These are phyloP conservation scores for Rhizomys pruinosus DNA, from an alignment of 2,113 vertebrate species.

Conservation along the genomic window DNA sequence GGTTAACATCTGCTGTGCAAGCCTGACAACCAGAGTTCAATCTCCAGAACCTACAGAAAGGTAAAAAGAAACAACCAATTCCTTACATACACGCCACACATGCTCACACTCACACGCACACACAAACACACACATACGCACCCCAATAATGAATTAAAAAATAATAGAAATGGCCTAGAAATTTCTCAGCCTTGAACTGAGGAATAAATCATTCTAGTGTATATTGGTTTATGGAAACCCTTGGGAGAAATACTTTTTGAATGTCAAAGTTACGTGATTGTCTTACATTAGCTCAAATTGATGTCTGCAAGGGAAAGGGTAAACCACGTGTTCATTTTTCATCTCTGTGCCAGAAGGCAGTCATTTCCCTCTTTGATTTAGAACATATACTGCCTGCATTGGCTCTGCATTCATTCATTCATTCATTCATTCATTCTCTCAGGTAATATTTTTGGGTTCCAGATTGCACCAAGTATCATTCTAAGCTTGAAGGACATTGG, in stretches of 20 bases:
- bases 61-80: neutral
- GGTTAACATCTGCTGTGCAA: too few relatives aligned
- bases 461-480: accelerated
- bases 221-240: neutral
- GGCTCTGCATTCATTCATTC: accelerated
- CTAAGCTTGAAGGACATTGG: neutral
- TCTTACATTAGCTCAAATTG: neutral
- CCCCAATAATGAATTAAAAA: too few relatives aligned
- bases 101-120: neutral
- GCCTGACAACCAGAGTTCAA: neutral
- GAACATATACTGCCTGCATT: accelerated
- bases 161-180: neutral
- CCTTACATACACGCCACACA: neutral
- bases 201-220: neutral
- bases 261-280: neutral
- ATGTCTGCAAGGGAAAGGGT: neutral
- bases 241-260: neutral
- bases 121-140: neutral
- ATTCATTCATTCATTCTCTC: neutral
- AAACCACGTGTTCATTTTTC: neutral
- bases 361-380: accelerated
- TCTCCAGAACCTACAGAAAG: neutral
- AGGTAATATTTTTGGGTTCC: neutral
- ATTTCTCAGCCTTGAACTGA: neutral
- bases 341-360: neutral